A percentile compares a stretch with the other conserved stretches of the same genome.
phyloP scores from a whole-genome alignment of 2,888 invertebrate genomes.

The Metalampra italica region DNA sequence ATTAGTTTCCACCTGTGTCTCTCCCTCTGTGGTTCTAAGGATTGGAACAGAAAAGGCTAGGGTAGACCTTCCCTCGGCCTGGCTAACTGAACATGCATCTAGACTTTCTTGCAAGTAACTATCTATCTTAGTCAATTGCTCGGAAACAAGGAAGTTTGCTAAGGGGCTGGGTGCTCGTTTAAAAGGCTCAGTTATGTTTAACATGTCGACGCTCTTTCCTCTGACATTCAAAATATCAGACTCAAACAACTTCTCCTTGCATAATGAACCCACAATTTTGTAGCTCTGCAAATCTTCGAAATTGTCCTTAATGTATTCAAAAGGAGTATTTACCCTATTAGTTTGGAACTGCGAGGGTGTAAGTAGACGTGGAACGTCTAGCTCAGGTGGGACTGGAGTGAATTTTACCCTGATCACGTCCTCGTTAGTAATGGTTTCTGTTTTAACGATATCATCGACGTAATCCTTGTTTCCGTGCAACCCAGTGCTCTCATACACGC shows the following conservation, averaged over 20 bases:
- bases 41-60: constrained; percentile 7
- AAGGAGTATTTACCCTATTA: constrained; percentile 30
- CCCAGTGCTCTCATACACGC: constrained; percentile 27
- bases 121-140: constrained; percentile 64
- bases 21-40: constrained; percentile 21
- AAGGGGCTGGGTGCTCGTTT: constrained; percentile 51
- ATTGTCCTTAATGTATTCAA: constrained; percentile 53
- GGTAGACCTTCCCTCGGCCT: constrained; percentile 21
- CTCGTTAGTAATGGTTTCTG: constrained; percentile 68
- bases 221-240: constrained; percentile 18
- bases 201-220: constrained; percentile 17
- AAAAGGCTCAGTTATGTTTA: constrained; percentile 25
- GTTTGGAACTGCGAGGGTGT: constrained; percentile 37
- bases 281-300: constrained; percentile 68
- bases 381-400: constrained; percentile 58
- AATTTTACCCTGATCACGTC: constrained; percentile 68
- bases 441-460: constrained; percentile 62
- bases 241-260: constrained; percentile 48
- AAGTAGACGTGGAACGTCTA: constrained; percentile 45
- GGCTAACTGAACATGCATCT: constrained; percentile 46
- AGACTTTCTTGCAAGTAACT: constrained; percentile 65
- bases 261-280: constrained; percentile 66
- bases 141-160: constrained; percentile 54
- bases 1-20: constrained; percentile 19
- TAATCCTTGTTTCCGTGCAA: constrained; percentile 48